Percentiles rank a stretch among this genome's conserved stretches.
Conservation (phyloP, 2,113 vertebrate species). For the Aix galericulata region DNA sequence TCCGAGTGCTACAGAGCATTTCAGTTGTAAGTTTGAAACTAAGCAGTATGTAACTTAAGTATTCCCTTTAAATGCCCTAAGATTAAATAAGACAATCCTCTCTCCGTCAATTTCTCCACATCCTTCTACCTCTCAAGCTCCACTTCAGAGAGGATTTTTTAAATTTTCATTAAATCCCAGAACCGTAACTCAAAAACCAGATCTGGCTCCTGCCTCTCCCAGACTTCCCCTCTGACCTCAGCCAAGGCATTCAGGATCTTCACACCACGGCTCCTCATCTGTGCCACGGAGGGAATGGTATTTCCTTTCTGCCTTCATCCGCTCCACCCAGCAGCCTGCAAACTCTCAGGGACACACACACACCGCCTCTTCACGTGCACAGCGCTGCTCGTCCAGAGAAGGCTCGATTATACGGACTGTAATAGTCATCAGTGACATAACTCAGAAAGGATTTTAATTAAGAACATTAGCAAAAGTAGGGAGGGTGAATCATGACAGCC, state of each 20-base stretch:
- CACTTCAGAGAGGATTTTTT: neutral
- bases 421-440: constrained; percentile 34
- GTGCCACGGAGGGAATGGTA: neutral
- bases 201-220: neutral
- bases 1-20: neutral
- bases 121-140: neutral
- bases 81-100: neutral
- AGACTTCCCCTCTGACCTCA: neutral
- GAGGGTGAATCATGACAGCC: neutral
- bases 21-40: neutral
- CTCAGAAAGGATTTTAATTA: constrained; percentile 53
- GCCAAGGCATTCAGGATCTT: neutral
- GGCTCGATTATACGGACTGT: neutral
- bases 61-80: neutral
- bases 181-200: neutral
- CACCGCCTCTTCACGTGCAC: neutral
- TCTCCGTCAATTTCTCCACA: neutral
- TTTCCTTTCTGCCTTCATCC: neutral
- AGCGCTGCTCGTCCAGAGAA: neutral
- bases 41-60: neutral
- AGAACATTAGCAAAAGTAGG: constrained; percentile 12
- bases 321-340: neutral
- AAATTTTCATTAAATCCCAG: neutral
- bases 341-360: neutral
- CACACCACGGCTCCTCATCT: neutral